Evolutionary conservation across 35 echinoderm and acorn worm species (phyloP).

Genomic region (Amphiura filiformis): DNA sequence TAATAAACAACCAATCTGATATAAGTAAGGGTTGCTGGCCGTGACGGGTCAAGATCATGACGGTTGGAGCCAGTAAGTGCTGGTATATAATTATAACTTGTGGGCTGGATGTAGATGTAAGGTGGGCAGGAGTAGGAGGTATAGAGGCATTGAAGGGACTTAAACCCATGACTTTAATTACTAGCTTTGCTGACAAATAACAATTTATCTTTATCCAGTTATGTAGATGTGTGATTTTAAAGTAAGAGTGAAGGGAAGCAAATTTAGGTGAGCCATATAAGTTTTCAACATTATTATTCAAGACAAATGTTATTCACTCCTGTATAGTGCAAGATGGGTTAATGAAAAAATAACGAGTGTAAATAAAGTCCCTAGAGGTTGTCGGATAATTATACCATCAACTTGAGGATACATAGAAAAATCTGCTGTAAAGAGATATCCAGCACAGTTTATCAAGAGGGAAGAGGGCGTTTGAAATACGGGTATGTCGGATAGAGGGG

Average conservation of each 20-base stretch:
- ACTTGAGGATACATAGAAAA: no score
- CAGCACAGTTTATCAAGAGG: no score
- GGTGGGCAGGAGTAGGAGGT: slow-evolving; percentile 1
- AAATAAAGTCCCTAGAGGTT: no score
- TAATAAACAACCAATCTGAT: no score
- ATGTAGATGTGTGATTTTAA: slow-evolving; percentile 3
- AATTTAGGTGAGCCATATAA: neutral
- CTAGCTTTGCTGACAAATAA: slow-evolving; percentile 8
- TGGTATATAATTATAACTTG: neutral
- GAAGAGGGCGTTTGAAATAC: no score
- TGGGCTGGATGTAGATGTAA: neutral
- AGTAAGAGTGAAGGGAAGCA: neutral
- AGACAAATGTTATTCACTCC: no score
- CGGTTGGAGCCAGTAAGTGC: neutral
- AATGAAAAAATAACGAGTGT: no score
- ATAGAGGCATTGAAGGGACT: slow-evolving; percentile 1
- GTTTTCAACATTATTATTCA: no score
- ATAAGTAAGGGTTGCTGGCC: neutral
- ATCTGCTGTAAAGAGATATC: no score
- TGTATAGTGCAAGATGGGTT: no score
- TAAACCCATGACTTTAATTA: neutral
- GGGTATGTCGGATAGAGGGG: no score
- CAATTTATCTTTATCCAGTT: neutral
- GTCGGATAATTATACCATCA: no score
- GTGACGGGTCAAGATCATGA: neutral